Evolutionary conservation across 2,888 invertebrate species (phyloP).

Genomic region (Craniophora ligustri): DNA sequence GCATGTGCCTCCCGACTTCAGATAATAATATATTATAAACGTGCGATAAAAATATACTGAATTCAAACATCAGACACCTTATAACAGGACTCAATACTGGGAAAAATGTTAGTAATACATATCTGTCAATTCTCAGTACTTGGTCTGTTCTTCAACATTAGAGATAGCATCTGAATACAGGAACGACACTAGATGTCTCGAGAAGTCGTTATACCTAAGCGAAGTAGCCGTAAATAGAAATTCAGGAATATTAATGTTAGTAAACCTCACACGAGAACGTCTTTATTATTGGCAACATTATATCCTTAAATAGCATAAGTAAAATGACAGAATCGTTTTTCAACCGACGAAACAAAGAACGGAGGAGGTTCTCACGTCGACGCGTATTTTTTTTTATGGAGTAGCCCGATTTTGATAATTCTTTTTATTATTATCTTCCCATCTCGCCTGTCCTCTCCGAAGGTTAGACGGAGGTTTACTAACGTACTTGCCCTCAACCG

Average conservation of each 20-base stretch:
- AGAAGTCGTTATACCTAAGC: conserved; percentile 46
- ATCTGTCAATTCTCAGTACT: conserved; percentile 64
- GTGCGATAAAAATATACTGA: too few relatives aligned
- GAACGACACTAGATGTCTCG: conserved; percentile 38
- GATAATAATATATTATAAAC: too few relatives aligned
- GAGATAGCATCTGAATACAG: conserved; percentile 60
- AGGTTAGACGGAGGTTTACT: too few relatives aligned
- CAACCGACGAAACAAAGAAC: too few relatives aligned
- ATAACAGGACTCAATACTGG: conserved; percentile 27
- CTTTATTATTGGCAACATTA: not conserved
- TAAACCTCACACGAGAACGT: conserved; percentile 14
- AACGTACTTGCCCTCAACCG: too few relatives aligned
- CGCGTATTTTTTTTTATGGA: too few relatives aligned
- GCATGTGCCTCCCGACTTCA: too few relatives aligned
- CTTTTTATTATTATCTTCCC: too few relatives aligned
- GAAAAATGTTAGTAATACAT: conserved; percentile 48
- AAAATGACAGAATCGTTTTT: not conserved
- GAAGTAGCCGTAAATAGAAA: conserved; percentile 58
- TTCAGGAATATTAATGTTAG: conserved; percentile 59
- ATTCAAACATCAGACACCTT: too few relatives aligned
- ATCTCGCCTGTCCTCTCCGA: too few relatives aligned
- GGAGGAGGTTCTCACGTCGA: too few relatives aligned
- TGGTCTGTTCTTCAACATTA: conserved; percentile 56
- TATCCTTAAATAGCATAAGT: not conserved
- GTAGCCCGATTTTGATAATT: too few relatives aligned